phyloP scores from a whole-genome alignment of 2,888 invertebrate genomes.

The Caenorhabditis angaria region DNA sequence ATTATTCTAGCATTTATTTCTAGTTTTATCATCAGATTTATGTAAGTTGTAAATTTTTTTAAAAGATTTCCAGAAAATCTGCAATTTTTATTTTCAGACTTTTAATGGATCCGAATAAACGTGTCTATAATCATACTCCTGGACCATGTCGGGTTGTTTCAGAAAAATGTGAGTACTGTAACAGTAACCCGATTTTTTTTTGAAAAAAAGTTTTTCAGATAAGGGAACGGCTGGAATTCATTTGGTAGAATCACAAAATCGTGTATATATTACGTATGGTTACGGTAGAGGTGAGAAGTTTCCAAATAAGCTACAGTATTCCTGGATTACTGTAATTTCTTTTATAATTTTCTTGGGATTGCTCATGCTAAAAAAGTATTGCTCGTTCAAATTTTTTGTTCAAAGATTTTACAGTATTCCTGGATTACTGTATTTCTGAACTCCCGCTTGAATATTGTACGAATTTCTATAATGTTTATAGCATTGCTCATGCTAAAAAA shows the following conservation, averaged over 20 bases:
- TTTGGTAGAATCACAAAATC: slow-evolving; percentile 34
- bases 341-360: not conserved
- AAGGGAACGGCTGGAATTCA: slow-evolving; percentile 56
- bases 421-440: too few relatives aligned
- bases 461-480: too few relatives aligned
- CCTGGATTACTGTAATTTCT: not conserved
- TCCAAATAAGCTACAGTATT: too few relatives aligned
- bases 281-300: slow-evolving; percentile 17
- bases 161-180: slow-evolving; percentile 36
- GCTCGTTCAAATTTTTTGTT: too few relatives aligned
- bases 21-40: slow-evolving; percentile 46
- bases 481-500: too few relatives aligned
- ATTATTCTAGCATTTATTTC: slow-evolving; percentile 45
- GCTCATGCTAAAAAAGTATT: not conserved
- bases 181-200: not conserved
- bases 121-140: slow-evolving; percentile 66
- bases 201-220: slow-evolving; percentile 27
- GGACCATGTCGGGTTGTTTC: slow-evolving; percentile 62
- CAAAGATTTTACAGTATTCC: too few relatives aligned
- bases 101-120: slow-evolving; percentile 64
- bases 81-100: slow-evolving; percentile 52
- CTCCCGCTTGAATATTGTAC: too few relatives aligned
- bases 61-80: too few relatives aligned
- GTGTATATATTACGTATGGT: slow-evolving; percentile 33
- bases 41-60: slow-evolving; percentile 42